phyloP scores from a whole-genome alignment of 2,113 vertebrate species.

The Lontra canadensis region DNA sequence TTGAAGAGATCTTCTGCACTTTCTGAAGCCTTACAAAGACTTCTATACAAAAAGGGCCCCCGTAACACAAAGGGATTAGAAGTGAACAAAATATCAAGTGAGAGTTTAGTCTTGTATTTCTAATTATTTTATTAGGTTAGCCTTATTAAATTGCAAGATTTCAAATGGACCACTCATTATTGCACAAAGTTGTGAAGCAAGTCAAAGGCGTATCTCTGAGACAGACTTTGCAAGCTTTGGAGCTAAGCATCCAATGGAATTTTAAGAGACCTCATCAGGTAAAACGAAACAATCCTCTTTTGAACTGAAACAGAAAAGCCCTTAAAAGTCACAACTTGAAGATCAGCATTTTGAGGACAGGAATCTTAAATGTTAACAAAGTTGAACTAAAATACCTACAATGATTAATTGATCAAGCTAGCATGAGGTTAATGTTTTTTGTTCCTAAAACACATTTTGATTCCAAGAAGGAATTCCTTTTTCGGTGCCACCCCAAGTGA shows the following conservation, averaged over 20 bases:
- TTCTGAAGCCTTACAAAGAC: slow-evolving; percentile 72
- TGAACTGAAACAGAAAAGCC: slow-evolving; percentile 56
- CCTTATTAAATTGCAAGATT: slow-evolving; percentile 65
- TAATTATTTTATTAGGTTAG: slow-evolving; percentile 57
- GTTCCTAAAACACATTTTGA: slow-evolving; percentile 31
- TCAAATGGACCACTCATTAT: slow-evolving; percentile 55
- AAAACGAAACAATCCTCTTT: slow-evolving; percentile 68
- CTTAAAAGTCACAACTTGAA: slow-evolving; percentile 54
- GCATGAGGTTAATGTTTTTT: neutral
- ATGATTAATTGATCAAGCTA: slow-evolving; percentile 37
- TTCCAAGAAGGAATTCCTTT: slow-evolving; percentile 42
- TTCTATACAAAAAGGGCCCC: neutral
- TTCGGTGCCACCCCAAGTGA: neutral
- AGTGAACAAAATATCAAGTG: slow-evolving; percentile 47
- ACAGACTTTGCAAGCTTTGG: slow-evolving; percentile 54
- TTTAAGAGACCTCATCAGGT: slow-evolving; percentile 61
- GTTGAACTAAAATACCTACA: slow-evolving; percentile 46
- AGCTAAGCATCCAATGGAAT: slow-evolving; percentile 66
- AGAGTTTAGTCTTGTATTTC: slow-evolving; percentile 62
- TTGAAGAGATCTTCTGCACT: slow-evolving; percentile 74
- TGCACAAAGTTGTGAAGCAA: neutral
- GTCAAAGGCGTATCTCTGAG: neutral
- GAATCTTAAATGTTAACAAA: slow-evolving; percentile 74
- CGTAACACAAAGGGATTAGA: slow-evolving; percentile 76
- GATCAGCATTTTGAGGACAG: slow-evolving; percentile 58